Conservation (phyloP, 2,888 invertebrate species). For the Orthonevra nobilis region DNA sequence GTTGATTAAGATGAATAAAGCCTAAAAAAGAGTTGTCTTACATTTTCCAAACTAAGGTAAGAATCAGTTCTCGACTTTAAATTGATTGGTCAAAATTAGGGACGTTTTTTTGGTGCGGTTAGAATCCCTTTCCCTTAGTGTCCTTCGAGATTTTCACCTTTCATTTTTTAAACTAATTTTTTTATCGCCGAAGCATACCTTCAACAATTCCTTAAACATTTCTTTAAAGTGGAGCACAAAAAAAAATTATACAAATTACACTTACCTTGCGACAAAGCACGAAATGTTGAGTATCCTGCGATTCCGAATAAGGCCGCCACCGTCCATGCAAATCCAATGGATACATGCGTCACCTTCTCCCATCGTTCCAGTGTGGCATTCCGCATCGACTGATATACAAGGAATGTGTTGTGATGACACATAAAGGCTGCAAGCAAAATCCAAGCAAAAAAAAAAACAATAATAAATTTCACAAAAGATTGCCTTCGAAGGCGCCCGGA, state of each 20-base stretch:
- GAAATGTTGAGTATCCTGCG: constrained; percentile 90
- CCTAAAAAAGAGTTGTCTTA: no score
- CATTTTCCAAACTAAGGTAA: no score
- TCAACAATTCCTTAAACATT: no score
- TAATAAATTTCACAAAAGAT: neutral
- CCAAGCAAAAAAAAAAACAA: constrained; percentile 16
- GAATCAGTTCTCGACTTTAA: no score
- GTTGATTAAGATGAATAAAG: no score
- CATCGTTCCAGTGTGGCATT: constrained; percentile 88
- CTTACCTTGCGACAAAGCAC: constrained; percentile 87
- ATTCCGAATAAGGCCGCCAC: constrained; percentile 88
- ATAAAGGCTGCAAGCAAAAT: constrained; percentile 85
- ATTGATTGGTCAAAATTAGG: no score
- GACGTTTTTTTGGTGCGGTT: no score
- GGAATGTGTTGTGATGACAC: constrained; percentile 94
- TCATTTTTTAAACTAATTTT: no score
- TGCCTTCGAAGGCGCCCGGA: neutral
- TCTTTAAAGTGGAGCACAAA: constrained; percentile 2
- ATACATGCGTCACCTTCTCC: constrained; percentile 90
- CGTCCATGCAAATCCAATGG: constrained; percentile 86
- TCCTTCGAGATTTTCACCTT: no score
- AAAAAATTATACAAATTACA: neutral
- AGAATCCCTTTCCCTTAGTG: no score
- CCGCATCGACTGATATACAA: constrained; percentile 90
- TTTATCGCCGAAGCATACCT: no score